Evolutionary conservation across 2,888 invertebrate genomes (phyloP).

Genomic region (Melipona beecheii): DNA sequence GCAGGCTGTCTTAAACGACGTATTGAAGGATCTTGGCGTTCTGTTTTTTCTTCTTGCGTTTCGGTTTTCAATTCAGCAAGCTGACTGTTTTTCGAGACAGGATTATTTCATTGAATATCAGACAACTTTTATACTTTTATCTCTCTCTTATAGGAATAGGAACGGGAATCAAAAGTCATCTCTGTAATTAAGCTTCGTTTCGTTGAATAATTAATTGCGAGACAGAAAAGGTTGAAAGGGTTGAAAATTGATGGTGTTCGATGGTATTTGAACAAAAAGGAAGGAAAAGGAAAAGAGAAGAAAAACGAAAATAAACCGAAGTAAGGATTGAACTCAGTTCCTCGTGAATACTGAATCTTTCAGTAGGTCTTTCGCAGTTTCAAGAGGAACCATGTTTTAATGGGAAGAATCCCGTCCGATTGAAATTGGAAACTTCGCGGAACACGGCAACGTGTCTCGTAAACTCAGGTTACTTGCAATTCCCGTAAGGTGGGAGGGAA

Average conservation of each 20-base stretch:
- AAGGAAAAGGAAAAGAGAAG: too few species aligned
- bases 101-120: background rate
- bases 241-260: constrained; percentile 10
- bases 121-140: background rate
- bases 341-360: constrained; percentile 21
- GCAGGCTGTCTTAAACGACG: background rate
- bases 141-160: background rate
- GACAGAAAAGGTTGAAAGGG: background rate
- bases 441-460: background rate
- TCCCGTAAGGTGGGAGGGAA: background rate
- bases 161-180: background rate
- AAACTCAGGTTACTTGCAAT: background rate
- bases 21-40: too few species aligned
- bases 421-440: background rate
- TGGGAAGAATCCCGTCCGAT: background rate
- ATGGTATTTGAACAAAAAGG: constrained; percentile 10
- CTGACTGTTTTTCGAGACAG: background rate
- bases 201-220: constrained; percentile 7
- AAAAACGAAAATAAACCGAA: background rate
- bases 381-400: background rate
- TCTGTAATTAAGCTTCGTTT: background rate
- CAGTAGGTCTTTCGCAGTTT: background rate
- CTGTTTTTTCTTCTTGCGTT: too few species aligned
- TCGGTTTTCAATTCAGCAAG: background rate
- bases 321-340: background rate